phyloP scores from a whole-genome alignment of 1,140 invertebrate genomes.

The Anadara kagoshimensis region DNA sequence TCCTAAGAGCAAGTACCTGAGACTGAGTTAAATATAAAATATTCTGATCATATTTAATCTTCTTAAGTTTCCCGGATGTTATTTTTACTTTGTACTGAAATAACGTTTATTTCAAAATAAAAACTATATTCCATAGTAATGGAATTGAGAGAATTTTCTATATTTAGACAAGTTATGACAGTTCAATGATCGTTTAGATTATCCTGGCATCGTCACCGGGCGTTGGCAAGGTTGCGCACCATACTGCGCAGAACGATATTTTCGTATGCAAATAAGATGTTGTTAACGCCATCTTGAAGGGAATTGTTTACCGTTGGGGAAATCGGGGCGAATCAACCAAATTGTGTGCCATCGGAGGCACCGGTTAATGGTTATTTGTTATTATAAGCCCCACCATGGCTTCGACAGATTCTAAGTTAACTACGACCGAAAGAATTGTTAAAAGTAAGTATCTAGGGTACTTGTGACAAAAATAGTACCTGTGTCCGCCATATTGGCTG shows the following conservation, averaged over 20 bases:
- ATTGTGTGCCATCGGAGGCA: slow-evolving; percentile 64
- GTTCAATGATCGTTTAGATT: slow-evolving; percentile 20
- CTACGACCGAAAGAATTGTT: slow-evolving; percentile 83
- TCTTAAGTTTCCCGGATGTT: no score
- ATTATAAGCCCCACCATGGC: slow-evolving; percentile 66
- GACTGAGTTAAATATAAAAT: no score
- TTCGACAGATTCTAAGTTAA: slow-evolving; percentile 77
- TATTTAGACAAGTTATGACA: background rate
- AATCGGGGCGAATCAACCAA: slow-evolving; percentile 61
- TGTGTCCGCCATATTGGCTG: slow-evolving; percentile 63
- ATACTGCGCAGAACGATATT: slow-evolving; percentile 65
- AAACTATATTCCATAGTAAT: no score
- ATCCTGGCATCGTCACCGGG: slow-evolving; percentile 51
- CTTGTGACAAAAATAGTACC: slow-evolving; percentile 34
- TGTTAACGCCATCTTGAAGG: slow-evolving; percentile 73
- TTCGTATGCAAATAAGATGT: slow-evolving; percentile 73
- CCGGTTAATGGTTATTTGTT: slow-evolving; percentile 49
- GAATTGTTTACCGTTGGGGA: slow-evolving; percentile 55
- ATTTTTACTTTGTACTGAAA: no score
- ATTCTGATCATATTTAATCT: no score
- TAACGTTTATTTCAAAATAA: no score
- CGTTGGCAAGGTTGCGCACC: slow-evolving; percentile 71
- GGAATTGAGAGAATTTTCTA: no score
- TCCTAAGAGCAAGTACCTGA: no score
- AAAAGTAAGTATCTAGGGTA: slow-evolving; percentile 79